Evolutionary conservation across 2,113 vertebrate genomes (phyloP), one percentile per base, ranked within the genome.

Genomic region (Myrmophylax atrothorax): DNA sequence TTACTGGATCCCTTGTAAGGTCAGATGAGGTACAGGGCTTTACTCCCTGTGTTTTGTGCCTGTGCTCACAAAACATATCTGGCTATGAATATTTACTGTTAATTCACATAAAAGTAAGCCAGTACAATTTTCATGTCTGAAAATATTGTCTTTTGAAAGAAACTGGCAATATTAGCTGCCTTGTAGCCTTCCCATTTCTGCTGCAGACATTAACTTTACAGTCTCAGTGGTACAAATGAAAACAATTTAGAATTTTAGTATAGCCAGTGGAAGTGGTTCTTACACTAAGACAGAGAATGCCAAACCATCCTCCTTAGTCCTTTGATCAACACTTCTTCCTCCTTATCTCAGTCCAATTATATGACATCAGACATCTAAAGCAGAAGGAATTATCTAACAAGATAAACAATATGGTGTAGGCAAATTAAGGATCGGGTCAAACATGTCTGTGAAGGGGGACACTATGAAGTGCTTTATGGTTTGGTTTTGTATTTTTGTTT

Each of bases 1-100:
- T 49, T 93, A 58, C 25, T 70, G 86, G 73, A 89, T 86, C 67
- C 29, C 20, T 94, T 77, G 76, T 80, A 96, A 97, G 89, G 93
- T 96, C 95, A 95, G 68, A 55, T 69, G 86, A 84, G 67, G 53
- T 80, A 63, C 37, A 62, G 52, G 79, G 67, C 24, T 96, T 93
- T 92, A 60, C 47, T 94, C 75, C 66, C 44, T 22, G 5, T 79
- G 33, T 93, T 96, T 93, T 92, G 44, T 75, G 23, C 78, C 64
- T 75, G 15, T 84, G 46, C 37, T 92, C 62, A 49, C 38, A 89
- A 91, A 88, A 72, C 70, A 83, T 31, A n/a, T 9, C 52, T 62
- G 62, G 31, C 17, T 16, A 11, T 87, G 75, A 73, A 80, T 93
- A 93, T 88, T 94, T 38, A 83, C 60, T 87, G 38, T 42, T 86